Evolutionary conservation across 2,113 vertebrate species (phyloP).

Genomic region (Xyliphius kryptos): DNA sequence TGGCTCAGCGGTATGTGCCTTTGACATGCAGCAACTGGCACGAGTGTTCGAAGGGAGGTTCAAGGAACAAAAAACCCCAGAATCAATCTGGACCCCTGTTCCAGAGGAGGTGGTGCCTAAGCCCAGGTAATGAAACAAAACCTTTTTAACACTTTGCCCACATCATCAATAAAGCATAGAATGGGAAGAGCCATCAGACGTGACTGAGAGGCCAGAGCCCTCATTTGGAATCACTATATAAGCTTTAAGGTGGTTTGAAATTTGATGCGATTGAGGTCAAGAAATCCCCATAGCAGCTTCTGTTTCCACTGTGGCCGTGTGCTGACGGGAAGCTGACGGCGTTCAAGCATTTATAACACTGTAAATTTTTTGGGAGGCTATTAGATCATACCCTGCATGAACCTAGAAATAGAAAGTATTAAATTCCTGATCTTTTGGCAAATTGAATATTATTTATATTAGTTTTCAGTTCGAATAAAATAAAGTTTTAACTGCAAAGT

Average conservation of each 20-base stretch:
- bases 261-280: not conserved
- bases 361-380: not conserved
- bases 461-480: no score
- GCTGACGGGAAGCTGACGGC: not conserved
- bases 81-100: conserved; percentile 93
- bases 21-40: conserved; percentile 91
- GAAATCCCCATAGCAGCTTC: not conserved
- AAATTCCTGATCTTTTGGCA: no score
- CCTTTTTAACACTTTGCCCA: not conserved
- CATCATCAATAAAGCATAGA: not conserved
- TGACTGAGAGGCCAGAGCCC: not conserved
- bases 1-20: conserved; percentile 90
- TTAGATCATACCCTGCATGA: not conserved
- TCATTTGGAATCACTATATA: not conserved
- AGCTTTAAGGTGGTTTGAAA: not conserved
- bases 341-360: not conserved
- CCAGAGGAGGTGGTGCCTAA: conserved; percentile 86
- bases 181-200: not conserved
- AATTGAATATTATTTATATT: no score
- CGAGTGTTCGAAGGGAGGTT: conserved; percentile 87
- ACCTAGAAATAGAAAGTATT: not conserved
- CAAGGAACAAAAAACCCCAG: conserved; percentile 90
- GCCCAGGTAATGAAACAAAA: conserved; percentile 70
- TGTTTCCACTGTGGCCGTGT: not conserved
- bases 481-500: no score